Percentiles rank a stretch among this genome's conserved stretches.
These are phyloP conservation scores for Helleia helle DNA, from an alignment of 2,888 invertebrate species.

Conservation along the genomic window DNA sequence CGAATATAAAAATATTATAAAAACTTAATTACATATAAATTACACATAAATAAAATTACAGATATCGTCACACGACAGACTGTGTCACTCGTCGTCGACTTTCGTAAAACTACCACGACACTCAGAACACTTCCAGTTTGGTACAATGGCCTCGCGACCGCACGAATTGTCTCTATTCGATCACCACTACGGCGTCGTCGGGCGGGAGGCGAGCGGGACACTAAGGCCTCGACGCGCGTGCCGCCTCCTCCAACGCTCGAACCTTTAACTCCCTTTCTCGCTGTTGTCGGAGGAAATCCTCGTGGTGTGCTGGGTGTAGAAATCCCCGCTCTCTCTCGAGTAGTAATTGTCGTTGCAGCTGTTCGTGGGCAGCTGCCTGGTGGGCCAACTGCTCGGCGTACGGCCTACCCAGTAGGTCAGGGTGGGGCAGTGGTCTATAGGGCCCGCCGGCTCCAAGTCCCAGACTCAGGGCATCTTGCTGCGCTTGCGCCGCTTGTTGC, in stretches of 20 bases:
- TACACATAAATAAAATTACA: slow-evolving; percentile 64
- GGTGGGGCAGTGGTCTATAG: slow-evolving; percentile 81
- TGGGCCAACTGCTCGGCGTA: slow-evolving; percentile 88
- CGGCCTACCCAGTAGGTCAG: slow-evolving; percentile 84
- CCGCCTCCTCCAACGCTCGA: slow-evolving; percentile 88
- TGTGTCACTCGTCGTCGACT: slow-evolving; percentile 24
- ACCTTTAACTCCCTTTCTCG: slow-evolving; percentile 90
- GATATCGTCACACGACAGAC: slow-evolving; percentile 43
- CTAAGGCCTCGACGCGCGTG: slow-evolving; percentile 76
- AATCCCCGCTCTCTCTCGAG: slow-evolving; percentile 84
- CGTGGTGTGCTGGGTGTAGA: slow-evolving; percentile 72
- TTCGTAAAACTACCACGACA: slow-evolving; percentile 32
- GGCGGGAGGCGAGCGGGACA: slow-evolving; percentile 26
- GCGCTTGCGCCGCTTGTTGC: slow-evolving; percentile 78
- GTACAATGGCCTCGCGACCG: slow-evolving; percentile 23
- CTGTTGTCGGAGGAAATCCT: slow-evolving; percentile 80
- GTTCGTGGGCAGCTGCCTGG: slow-evolving; percentile 87
- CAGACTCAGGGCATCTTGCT: slow-evolving; percentile 77
- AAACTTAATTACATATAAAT: slow-evolving; percentile 48
- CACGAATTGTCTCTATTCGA: slow-evolving; percentile 28
- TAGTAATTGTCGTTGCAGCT: slow-evolving; percentile 87
- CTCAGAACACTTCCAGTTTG: slow-evolving; percentile 27
- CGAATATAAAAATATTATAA: slow-evolving; percentile 64
- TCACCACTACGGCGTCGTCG: slow-evolving; percentile 29
- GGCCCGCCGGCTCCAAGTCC: slow-evolving; percentile 61